Percentiles rank a stretch among this genome's conserved stretches.
phyloP scores from a whole-genome alignment of 2,797 vertebrate genomes.

The Spinibarbus caldwelli region DNA sequence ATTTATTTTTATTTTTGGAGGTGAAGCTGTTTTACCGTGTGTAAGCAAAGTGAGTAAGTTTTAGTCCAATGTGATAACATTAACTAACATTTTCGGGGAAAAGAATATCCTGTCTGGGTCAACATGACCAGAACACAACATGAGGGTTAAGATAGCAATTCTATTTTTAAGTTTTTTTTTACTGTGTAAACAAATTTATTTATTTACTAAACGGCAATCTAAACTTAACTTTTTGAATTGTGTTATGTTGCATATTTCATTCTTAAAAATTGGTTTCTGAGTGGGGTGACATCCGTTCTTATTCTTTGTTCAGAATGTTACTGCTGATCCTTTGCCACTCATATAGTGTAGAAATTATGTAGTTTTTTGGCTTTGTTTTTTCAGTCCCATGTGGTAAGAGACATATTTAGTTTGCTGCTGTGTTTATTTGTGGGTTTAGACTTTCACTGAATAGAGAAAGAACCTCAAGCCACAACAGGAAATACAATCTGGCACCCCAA shows the following conservation, averaged over 20 bases:
- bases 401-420: constrained; percentile 81
- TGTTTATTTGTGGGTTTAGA: constrained; percentile 24
- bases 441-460: constrained; percentile 35
- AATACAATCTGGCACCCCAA: neutral
- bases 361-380: constrained; percentile 63
- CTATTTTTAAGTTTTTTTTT: no score
- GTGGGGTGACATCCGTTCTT: neutral
- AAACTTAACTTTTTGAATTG: neutral
- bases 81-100: neutral
- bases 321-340: constrained; percentile 57
- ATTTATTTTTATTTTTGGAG: no score
- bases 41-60: no score
- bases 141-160: no score
- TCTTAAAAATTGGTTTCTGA: neutral
- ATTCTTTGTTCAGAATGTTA: neutral
- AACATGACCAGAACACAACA: no score
- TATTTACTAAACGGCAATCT: neutral
- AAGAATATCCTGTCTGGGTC: neutral
- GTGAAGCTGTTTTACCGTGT: no score
- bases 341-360: neutral
- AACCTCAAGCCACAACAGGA: neutral
- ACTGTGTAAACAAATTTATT: neutral
- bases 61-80: neutral
- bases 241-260: neutral
- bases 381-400: constrained; percentile 80